These are phyloP conservation scores for Xanthorhoe designata DNA, from an alignment of 2,888 invertebrate genomes.

Conservation along the genomic window DNA sequence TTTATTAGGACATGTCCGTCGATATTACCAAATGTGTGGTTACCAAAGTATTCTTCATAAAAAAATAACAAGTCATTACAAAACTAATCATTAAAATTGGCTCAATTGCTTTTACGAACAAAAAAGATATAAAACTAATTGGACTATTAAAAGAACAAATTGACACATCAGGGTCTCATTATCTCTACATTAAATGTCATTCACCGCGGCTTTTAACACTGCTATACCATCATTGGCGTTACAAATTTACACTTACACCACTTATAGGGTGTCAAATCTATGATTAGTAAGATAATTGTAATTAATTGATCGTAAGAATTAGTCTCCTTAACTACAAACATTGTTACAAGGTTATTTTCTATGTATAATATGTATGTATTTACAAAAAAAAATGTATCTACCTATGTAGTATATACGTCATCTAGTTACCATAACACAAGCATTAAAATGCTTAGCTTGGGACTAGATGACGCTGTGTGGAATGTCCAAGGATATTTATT, in stretches of 20 bases:
- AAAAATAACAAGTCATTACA: not conserved
- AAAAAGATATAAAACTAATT: slow-evolving; percentile 25
- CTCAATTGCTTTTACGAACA: slow-evolving; percentile 11
- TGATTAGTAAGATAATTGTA: slow-evolving; percentile 17
- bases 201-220: slow-evolving; percentile 23
- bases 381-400: too few species aligned
- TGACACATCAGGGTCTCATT: slow-evolving; percentile 35
- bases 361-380: too few species aligned
- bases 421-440: too few species aligned
- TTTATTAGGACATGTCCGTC: too few species aligned
- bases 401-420: too few species aligned
- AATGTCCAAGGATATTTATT: too few species aligned
- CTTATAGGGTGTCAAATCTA: slow-evolving; percentile 16
- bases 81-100: slow-evolving; percentile 2
- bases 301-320: too few species aligned
- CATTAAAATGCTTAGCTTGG: too few species aligned
- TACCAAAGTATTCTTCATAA: not conserved
- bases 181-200: slow-evolving; percentile 27
- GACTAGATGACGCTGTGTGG: too few species aligned
- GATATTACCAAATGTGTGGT: not conserved
- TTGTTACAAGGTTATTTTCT: too few species aligned
- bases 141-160: slow-evolving; percentile 31
- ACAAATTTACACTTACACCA: slow-evolving; percentile 28
- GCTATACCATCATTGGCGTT: slow-evolving; percentile 27
- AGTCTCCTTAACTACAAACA: too few species aligned